phyloP scores from a whole-genome alignment of 2,113 vertebrate species.

The Boulengeromyrus knoepffleri region DNA sequence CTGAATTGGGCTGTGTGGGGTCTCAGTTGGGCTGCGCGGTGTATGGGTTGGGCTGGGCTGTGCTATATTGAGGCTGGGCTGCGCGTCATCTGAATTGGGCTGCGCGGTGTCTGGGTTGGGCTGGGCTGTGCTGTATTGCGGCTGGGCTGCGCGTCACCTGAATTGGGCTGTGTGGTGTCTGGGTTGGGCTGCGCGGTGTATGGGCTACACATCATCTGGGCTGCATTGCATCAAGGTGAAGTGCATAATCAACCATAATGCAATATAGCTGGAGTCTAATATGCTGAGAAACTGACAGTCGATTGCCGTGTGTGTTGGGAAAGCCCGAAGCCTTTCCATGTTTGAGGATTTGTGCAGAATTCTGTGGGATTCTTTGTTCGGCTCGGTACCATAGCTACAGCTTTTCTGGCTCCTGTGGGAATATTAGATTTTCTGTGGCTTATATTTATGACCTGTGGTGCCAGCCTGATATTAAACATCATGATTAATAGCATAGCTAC shows the following conservation, averaged over 20 bases:
- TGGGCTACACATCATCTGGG: too few relatives aligned
- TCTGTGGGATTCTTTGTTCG: background rate
- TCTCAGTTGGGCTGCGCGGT: background rate
- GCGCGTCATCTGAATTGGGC: too few relatives aligned
- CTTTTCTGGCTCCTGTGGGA: background rate
- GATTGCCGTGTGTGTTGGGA: background rate
- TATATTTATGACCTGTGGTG: background rate
- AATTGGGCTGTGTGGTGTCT: too few relatives aligned
- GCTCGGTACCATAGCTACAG: background rate
- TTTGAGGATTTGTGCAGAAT: background rate
- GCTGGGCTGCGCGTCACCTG: too few relatives aligned
- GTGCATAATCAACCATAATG: background rate
- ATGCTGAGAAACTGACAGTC: background rate
- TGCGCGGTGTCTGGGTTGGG: too few relatives aligned
- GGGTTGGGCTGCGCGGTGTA: too few relatives aligned
- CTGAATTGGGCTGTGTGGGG: too few relatives aligned
- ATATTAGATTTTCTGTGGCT: background rate
- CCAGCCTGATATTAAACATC: background rate
- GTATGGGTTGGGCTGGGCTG: background rate
- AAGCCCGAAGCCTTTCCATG: background rate
- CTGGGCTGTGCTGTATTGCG: too few relatives aligned
- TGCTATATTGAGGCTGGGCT: background rate
- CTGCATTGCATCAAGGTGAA: background rate
- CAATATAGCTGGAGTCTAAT: background rate
- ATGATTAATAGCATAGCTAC: constrained; percentile 14